These are phyloP conservation scores for Prionailurus bengalensis DNA, from an alignment of 2,113 vertebrate species.

Conservation along the genomic window DNA sequence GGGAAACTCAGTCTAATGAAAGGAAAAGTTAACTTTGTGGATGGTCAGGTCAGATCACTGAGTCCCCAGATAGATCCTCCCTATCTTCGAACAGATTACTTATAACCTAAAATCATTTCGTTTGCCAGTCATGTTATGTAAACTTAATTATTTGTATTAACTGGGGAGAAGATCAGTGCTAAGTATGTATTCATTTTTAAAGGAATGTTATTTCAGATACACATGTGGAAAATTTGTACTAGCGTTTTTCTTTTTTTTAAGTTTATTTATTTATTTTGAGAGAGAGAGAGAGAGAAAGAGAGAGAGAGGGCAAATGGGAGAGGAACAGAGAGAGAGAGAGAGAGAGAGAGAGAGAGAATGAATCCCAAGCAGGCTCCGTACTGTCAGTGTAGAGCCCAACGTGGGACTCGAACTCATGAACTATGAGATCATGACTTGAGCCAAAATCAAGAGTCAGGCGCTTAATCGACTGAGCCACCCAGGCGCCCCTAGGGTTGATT, in stretches of 20 bases:
- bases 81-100: neutral
- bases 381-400: neutral
- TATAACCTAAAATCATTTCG: slow-evolving; percentile 11
- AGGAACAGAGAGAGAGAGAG: neutral
- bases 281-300: neutral
- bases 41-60: neutral
- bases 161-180: neutral
- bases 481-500: neutral
- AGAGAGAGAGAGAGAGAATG: neutral
- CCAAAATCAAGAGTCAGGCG: neutral
- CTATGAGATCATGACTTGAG: neutral
- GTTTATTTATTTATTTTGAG: neutral
- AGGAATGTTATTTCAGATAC: neutral
- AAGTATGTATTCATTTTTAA: neutral
- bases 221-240: neutral
- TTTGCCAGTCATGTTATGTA: neutral
- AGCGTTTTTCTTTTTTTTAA: neutral
- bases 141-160: neutral
- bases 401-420: neutral
- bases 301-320: neutral
- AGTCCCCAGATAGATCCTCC: neutral
- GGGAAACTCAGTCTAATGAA: neutral
- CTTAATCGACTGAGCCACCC: neutral
- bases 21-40: slow-evolving; percentile 39
- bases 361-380: neutral